phyloP scores from a whole-genome alignment of 2,797 vertebrate genomes.

The Taenioides sp. region DNA sequence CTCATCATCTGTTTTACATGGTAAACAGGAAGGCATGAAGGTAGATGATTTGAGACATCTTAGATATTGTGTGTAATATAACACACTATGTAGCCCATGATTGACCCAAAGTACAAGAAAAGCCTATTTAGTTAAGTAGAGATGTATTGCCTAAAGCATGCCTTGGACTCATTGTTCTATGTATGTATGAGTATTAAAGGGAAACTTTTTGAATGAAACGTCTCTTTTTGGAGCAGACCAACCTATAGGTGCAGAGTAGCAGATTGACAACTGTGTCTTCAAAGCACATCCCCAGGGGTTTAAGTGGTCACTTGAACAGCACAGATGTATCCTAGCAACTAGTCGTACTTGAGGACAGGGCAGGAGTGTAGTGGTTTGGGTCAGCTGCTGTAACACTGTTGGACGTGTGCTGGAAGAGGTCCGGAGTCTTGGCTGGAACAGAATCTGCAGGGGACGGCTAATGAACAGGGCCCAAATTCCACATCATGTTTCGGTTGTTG shows the following conservation, averaged over 20 bases:
- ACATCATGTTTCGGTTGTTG: too few relatives aligned
- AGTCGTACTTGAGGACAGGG: constrained; percentile 48
- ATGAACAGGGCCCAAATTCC: constrained; percentile 34
- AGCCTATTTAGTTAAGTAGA: not conserved
- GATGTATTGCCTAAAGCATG: not conserved
- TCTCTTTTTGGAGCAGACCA: not conserved
- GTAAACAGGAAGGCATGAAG: constrained; percentile 65
- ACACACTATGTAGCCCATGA: not conserved
- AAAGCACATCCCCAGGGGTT: constrained; percentile 11
- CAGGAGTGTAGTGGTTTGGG: constrained; percentile 57
- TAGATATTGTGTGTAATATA: constrained; percentile 59
- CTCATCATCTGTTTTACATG: constrained; percentile 71
- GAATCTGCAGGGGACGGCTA: constrained; percentile 60
- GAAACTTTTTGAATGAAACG: not conserved
- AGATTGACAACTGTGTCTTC: constrained; percentile 9
- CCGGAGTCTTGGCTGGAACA: constrained; percentile 53
- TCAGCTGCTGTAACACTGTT: constrained; percentile 67
- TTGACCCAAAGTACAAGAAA: not conserved
- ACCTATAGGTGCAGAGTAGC: not conserved
- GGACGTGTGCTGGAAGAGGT: constrained; percentile 66
- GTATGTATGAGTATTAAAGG: not conserved
- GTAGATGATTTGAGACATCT: constrained; percentile 59
- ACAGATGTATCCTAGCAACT: constrained; percentile 64
- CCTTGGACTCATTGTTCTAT: not conserved
- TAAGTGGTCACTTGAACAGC: constrained; percentile 42